Evolutionary conservation across 2,113 vertebrate species (phyloP).

Genomic region (Micromys minutus): DNA sequence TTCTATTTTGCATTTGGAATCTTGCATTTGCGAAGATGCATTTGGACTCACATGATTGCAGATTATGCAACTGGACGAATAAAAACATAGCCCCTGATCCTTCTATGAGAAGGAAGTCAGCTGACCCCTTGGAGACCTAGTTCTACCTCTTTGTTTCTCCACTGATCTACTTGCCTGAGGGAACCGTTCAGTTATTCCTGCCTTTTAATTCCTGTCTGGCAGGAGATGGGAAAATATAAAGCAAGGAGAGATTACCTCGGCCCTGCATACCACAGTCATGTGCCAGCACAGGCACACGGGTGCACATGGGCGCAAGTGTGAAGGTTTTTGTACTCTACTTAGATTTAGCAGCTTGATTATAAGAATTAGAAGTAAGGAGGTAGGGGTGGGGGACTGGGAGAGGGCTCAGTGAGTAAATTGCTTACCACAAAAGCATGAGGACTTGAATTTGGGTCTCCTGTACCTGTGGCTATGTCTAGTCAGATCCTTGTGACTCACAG

Average conservation of each 20-base stretch:
- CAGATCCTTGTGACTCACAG: neutral
- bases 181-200: slow-evolving; percentile 44
- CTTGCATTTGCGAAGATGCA: slow-evolving; percentile 30
- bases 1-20: neutral
- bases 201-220: slow-evolving; percentile 66
- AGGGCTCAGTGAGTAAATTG: neutral
- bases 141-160: slow-evolving; percentile 56
- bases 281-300: neutral
- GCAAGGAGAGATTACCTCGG: neutral
- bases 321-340: neutral
- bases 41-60: slow-evolving; percentile 43
- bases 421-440: neutral
- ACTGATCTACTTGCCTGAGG: slow-evolving; percentile 59
- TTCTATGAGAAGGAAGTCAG: slow-evolving; percentile 33
- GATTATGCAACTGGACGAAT: neutral
- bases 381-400: too few species aligned
- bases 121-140: slow-evolving; percentile 30
- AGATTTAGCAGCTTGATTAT: neutral
- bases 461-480: neutral
- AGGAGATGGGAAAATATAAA: slow-evolving; percentile 44
- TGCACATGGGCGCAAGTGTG: fast-evolving
- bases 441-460: neutral
- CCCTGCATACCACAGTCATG: neutral
- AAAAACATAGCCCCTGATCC: neutral
- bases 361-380: neutral